Base-by-base conservation (phyloP, 2,888 invertebrate species). In the Hyposoter dolosus region DNA sequence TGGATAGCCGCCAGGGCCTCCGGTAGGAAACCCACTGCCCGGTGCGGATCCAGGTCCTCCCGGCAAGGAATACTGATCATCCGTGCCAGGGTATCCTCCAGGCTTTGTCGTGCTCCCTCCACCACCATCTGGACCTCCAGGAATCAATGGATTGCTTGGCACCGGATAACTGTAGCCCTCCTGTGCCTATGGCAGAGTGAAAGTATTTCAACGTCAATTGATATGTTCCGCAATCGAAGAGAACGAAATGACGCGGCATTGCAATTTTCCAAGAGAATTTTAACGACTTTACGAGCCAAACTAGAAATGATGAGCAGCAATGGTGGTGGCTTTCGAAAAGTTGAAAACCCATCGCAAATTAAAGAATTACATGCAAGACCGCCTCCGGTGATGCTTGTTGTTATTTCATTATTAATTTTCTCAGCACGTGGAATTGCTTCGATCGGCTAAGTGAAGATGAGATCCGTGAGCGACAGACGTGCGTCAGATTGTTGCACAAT, bases 81-180 rank as follows among this genome's bases (percentile, higher is more conserved):
- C 85, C 32, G 82, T 88, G 74, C 87, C 89, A 40, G 90, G 90
- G 32, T 87, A 88, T 45, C 90, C 89, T 12, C 90, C 92, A 15
- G 92, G 91, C 83, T 90, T 88, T 3, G 90, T 80, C 35, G 89
- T 88, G 28, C 81, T 78, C 9, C 88, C 60, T 28, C 60, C 90
- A 65, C 91, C 89, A 43, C 89, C 88, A 74, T 87, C 83, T 45
- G 88, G 83, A 69, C 89, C 85, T 17, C 94, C 94, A 53, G 93
- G 90, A 78, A 91, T 92, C 89, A 97, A 95, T 0, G 96, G 96
- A 89, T 96, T 95, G 74, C 95, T 95, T 9, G 97, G 97, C 85
- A 96, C 95, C 87, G 96, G 96, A 94, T 98, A 98, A 88, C 96
- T 96, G 92, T 98, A 98, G 28, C 97, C 97, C 91, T 95, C 96